Conservation (phyloP, 2,888 invertebrate species). For the Prosapia bicincta region DNA sequence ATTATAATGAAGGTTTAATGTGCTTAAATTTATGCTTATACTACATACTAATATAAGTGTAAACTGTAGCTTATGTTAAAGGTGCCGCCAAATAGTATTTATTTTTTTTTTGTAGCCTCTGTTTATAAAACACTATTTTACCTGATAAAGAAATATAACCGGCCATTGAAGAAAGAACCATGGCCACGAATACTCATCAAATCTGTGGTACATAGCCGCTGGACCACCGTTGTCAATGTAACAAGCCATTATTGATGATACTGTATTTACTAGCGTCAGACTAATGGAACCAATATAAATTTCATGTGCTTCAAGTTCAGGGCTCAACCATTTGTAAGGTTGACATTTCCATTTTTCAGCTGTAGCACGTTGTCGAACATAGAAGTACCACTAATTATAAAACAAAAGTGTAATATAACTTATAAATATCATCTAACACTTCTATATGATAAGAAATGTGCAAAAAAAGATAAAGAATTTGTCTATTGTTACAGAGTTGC, state of each 20-base stretch:
- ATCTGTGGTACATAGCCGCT: conserved; percentile 60
- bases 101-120: too few relatives aligned
- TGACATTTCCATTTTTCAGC: conserved; percentile 72
- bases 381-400: conserved; percentile 63
- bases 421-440: not conserved
- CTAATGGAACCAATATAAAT: conserved; percentile 60
- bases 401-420: not conserved
- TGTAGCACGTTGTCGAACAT: conserved; percentile 56
- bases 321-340: conserved; percentile 62
- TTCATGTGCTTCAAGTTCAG: conserved; percentile 65
- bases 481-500: not conserved
- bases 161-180: conserved; percentile 66
- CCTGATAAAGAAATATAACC: conserved; percentile 59
- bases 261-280: conserved; percentile 53
- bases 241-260: conserved; percentile 60
- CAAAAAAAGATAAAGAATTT: not conserved
- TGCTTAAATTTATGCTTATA: too few relatives aligned
- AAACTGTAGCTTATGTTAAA: too few relatives aligned
- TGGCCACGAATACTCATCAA: conserved; percentile 59
- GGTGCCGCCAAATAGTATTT: too few relatives aligned
- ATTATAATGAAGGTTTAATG: too few relatives aligned
- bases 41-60: too few relatives aligned
- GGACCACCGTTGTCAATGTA: conserved; percentile 63
- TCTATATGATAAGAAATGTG: not conserved
- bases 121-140: too few relatives aligned